phyloP scores from a whole-genome alignment of 2,888 invertebrate genomes.

The Tubulanus polymorphus region DNA sequence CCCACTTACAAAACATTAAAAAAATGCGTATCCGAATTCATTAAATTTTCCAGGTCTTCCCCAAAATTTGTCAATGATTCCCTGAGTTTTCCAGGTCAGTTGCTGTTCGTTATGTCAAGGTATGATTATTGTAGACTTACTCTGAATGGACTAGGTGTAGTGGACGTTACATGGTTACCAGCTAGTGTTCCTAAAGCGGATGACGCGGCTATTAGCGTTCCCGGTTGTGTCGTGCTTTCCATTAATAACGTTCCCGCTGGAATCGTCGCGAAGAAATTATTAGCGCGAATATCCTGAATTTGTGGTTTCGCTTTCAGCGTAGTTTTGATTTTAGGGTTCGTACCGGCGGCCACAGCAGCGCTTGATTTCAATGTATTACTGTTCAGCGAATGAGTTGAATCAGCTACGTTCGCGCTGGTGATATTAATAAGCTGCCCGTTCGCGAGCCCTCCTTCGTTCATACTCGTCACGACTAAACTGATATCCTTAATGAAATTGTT shows the following conservation, averaged over 20 bases:
- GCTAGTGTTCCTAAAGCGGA: background rate
- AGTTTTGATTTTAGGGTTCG: background rate
- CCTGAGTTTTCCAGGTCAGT: no score
- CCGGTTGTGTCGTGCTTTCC: background rate
- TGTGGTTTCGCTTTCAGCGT: background rate
- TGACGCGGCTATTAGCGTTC: background rate
- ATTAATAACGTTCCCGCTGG: background rate
- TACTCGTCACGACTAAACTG: constrained; percentile 29
- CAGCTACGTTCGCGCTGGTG: constrained; percentile 28
- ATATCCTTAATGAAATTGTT: constrained; percentile 30
- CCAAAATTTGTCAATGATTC: no score
- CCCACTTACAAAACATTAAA: no score
- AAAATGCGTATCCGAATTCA: no score
- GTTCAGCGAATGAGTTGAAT: constrained; percentile 7
- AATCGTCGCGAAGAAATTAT: background rate
- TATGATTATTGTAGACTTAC: no score
- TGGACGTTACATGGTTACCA: no score
- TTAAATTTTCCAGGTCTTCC: no score
- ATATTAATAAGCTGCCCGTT: constrained; percentile 42
- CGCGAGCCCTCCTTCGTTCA: constrained; percentile 30
- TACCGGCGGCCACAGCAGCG: background rate
- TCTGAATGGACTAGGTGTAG: no score
- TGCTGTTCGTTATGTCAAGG: no score
- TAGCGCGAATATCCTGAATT: background rate
- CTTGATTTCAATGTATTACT: background rate